phyloP scores from a whole-genome alignment of 2,888 invertebrate species.

The Rotaria sp. region DNA sequence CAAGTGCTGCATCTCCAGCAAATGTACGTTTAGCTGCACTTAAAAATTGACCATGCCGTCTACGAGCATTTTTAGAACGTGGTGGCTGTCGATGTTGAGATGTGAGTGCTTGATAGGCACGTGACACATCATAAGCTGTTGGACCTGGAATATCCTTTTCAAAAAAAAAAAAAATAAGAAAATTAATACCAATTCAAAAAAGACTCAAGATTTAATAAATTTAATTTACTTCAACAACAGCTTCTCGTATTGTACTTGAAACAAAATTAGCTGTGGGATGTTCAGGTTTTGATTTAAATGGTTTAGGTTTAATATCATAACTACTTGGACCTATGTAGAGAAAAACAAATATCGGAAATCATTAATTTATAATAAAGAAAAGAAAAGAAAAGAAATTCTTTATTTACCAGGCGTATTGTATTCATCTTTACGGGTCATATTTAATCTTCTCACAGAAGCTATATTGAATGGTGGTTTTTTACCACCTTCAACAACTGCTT shows the following conservation, averaged over 20 bases:
- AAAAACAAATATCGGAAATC: too few species aligned
- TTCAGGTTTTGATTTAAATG: slow-evolving; percentile 35
- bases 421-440: slow-evolving; percentile 48
- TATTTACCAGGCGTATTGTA: slow-evolving; percentile 33
- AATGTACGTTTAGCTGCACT: slow-evolving; percentile 35
- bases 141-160: slow-evolving; percentile 37
- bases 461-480: slow-evolving; percentile 54
- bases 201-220: not conserved
- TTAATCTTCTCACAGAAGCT: slow-evolving; percentile 48
- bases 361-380: not conserved
- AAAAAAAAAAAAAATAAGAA: not conserved
- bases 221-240: not conserved
- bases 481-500: slow-evolving; percentile 53
- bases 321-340: slow-evolving; percentile 39
- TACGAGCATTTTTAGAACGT: slow-evolving; percentile 34
- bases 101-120: slow-evolving; percentile 34
- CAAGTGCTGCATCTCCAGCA: not conserved
- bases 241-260: slow-evolving; percentile 10
- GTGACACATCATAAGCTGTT: slow-evolving; percentile 39
- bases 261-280: slow-evolving; percentile 36
- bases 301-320: slow-evolving; percentile 41
- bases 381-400: not conserved
- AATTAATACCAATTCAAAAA: not conserved
- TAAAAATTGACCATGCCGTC: slow-evolving; percentile 31
- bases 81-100: slow-evolving; percentile 31